phyloP scores from a whole-genome alignment of 2,797 vertebrate species.

The Spinus pinus region DNA sequence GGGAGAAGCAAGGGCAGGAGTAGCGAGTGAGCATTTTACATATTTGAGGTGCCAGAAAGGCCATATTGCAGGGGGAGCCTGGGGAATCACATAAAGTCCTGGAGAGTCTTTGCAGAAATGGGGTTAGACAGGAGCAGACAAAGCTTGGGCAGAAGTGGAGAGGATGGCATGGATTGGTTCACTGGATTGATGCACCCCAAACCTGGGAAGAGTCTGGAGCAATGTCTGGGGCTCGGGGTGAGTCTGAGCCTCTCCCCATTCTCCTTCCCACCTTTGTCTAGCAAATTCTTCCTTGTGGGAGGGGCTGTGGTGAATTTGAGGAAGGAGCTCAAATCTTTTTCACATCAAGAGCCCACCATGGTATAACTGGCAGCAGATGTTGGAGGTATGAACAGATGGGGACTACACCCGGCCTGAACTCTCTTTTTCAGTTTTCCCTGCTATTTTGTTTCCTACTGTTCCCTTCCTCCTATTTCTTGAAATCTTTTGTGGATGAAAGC shows the following conservation, averaged over 20 bases:
- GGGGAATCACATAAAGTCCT: not conserved
- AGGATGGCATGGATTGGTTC: not conserved
- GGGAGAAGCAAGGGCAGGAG: not conserved
- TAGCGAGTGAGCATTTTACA: not conserved
- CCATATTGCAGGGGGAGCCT: not conserved
- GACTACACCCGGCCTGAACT: not conserved
- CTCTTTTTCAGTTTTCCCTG: not conserved
- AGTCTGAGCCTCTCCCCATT: not conserved
- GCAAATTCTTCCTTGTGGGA: not conserved
- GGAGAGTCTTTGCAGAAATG: not conserved
- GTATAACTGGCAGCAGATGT: not conserved
- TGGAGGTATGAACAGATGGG: not conserved
- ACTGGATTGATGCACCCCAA: not conserved
- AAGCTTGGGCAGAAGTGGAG: not conserved
- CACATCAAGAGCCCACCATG: not conserved
- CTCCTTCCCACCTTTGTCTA: not conserved
- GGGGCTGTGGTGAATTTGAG: not conserved
- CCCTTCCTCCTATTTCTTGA: not conserved
- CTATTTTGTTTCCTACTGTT: not conserved
- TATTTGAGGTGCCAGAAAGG: not conserved
- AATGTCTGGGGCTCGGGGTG: not conserved
- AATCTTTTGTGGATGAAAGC: not conserved
- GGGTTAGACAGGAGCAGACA: not conserved
- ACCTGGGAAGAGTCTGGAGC: not conserved
- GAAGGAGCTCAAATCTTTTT: not conserved